A percentile compares a stretch with the other conserved stretches of the same genome.
Evolutionary conservation across 2,113 vertebrate genomes (phyloP).

Genomic region (Tupaia tana): DNA sequence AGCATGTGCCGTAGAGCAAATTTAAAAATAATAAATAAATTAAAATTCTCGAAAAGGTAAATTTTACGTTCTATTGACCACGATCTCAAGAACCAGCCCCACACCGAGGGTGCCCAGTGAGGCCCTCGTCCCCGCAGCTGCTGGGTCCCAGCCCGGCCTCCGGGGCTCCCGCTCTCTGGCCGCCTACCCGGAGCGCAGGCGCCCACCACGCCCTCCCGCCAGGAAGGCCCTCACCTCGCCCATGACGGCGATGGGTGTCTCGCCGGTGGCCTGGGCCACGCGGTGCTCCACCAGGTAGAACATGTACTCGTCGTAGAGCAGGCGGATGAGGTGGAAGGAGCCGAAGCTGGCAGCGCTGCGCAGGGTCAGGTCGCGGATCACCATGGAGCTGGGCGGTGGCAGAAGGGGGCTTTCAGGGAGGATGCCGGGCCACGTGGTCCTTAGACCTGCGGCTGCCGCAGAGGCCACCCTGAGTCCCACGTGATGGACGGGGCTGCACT

Average conservation of each 20-base stretch:
- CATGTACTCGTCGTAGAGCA: slow-evolving; percentile 99
- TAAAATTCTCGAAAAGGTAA: too few relatives aligned
- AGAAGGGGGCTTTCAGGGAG: neutral
- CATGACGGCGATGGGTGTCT: slow-evolving; percentile 98
- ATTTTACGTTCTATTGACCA: too few relatives aligned
- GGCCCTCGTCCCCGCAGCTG: too few relatives aligned
- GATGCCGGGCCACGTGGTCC: neutral
- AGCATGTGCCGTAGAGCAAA: too few relatives aligned
- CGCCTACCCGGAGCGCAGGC: neutral
- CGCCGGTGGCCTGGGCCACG: slow-evolving; percentile 95
- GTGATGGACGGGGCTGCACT: neutral
- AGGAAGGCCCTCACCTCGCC: slow-evolving; percentile 92
- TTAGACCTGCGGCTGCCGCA: neutral
- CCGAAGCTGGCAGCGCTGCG: slow-evolving; percentile 98
- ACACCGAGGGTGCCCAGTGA: too few relatives aligned
- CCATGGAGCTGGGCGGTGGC: slow-evolving; percentile 93
- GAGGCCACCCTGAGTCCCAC: neutral
- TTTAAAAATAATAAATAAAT: too few relatives aligned
- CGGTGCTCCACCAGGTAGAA: slow-evolving; percentile 99
- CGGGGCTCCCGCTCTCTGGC: too few relatives aligned
- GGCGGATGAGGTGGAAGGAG: slow-evolving; percentile 98
- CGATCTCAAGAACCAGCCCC: too few relatives aligned
- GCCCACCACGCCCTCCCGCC: rapidly evolving
- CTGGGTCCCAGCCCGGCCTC: too few relatives aligned
- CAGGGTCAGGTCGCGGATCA: slow-evolving; percentile 97